Base-by-base conservation (phyloP, 2,113 vertebrate genomes). In the Origma solitaria region DNA sequence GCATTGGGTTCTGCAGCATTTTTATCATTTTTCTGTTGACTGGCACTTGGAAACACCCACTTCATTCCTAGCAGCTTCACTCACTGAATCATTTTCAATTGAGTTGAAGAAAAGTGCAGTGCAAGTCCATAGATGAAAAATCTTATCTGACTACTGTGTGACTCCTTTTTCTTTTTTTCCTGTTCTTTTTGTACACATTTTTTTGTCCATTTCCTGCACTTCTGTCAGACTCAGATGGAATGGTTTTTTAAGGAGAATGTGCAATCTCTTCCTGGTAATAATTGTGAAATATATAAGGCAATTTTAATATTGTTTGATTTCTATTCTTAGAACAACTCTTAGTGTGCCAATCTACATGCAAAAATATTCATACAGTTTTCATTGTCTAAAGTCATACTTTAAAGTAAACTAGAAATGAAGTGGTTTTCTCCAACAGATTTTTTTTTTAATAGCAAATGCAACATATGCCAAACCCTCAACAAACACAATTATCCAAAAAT, bases 11-110 rank as follows among this genome's bases (percentile, higher is more conserved):
- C 88, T 65, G 62, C 17, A 60, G 33, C 49, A 83, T 76, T 95
- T 95, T 82, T 71, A 45, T 72, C 27, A 62, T 76, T 96, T 92
- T 93, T 88, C 84, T 94, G 49, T 91, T 84, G 58, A 95, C 79
- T 95, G 84, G 40, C 88, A 94, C 82, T 78, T 88, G 30, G 82
- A 95, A 95, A 92, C 49, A 64, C 76, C 92, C 61, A 91, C 76
- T 95, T 88, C 40, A 76, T 94, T 92, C 65, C 86, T 60, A 78
- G 72, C 24, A 56, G 54, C 37, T 87, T 86, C 71, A 87, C 61
- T 94, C 62, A 77, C 61, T 71, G 71, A 94, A 68, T 71, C 45
- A 44, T 81, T 89, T 91, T 79, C 57, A 68, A 58, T 38, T 92
- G 78, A 56, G 49, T 42, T 91, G 53, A 89, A 85, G 53, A 25